Evolutionary conservation across 1,140 invertebrate species (phyloP).

Genomic region (Trichomalopsis sarcophagae): DNA sequence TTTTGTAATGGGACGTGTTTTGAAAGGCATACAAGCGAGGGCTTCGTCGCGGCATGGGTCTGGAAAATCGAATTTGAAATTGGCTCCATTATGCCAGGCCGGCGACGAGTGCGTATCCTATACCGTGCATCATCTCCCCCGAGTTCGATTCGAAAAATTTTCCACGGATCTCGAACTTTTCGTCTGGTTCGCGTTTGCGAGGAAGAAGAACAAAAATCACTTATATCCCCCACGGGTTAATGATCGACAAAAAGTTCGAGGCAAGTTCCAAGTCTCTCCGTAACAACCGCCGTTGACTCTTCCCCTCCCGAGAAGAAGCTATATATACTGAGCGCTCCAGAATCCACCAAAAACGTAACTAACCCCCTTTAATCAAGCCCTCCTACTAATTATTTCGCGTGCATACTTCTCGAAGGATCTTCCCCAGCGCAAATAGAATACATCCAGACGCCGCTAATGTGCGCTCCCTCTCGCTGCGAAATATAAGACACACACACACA

Average conservation of each 20-base stretch:
- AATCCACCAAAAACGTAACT: conserved; percentile 1
- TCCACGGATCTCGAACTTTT: not conserved
- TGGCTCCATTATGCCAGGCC: no score
- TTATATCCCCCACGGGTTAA: not conserved
- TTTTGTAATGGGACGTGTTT: not conserved
- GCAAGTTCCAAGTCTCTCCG: not conserved
- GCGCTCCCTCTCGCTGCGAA: not conserved
- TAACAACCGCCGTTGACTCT: not conserved
- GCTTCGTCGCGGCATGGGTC: not conserved
- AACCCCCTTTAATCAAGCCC: conserved; percentile 22
- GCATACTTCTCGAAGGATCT: conserved; percentile 50
- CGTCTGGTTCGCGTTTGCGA: not conserved
- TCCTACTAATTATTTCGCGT: conserved; percentile 25
- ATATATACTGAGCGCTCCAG: not conserved
- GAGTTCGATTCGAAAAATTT: not conserved
- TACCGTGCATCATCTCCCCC: no score
- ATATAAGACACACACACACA: no score
- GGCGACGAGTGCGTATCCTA: no score
- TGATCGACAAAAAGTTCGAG: not conserved
- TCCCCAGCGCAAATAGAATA: conserved; percentile 22
- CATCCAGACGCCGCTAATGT: no score
- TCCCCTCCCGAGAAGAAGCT: conserved; percentile 13
- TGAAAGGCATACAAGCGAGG: not conserved
- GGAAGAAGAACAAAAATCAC: not conserved
- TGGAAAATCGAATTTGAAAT: no score